These are phyloP conservation scores for Pithys albifrons DNA, from an alignment of 2,113 vertebrate species.

Conservation along the genomic window DNA sequence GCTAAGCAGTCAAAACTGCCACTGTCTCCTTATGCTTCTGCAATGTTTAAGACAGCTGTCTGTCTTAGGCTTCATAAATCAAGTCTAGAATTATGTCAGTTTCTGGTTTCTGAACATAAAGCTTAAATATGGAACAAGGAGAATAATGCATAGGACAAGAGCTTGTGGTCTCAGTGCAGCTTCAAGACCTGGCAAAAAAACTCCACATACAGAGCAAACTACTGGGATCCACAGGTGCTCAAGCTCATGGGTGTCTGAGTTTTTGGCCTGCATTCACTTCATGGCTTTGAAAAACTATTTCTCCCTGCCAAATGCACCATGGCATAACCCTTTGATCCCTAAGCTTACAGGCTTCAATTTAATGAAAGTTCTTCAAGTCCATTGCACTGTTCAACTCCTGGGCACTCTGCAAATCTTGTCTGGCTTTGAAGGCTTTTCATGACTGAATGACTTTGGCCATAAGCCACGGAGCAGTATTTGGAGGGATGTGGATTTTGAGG, in stretches of 20 bases:
- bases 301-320: neutral
- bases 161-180: neutral
- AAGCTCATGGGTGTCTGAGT: accelerated
- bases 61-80: neutral
- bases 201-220: neutral
- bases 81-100: neutral
- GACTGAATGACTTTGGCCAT: neutral
- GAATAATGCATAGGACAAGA: accelerated
- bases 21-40: neutral
- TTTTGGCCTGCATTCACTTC: neutral
- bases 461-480: neutral
- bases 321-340: neutral
- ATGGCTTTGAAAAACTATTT: neutral
- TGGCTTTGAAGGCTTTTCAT: neutral
- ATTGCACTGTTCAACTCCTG: neutral
- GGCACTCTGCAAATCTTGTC: neutral
- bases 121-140: neutral
- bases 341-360: neutral
- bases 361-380: neutral
- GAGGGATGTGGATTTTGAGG: neutral
- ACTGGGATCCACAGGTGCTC: neutral
- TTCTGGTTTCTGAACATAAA: neutral
- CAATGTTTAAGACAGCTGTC: neutral
- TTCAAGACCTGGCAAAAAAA: neutral
- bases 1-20: neutral